phyloP scores from a whole-genome alignment of 2,888 invertebrate genomes.

The Ornithoptera priamus region DNA sequence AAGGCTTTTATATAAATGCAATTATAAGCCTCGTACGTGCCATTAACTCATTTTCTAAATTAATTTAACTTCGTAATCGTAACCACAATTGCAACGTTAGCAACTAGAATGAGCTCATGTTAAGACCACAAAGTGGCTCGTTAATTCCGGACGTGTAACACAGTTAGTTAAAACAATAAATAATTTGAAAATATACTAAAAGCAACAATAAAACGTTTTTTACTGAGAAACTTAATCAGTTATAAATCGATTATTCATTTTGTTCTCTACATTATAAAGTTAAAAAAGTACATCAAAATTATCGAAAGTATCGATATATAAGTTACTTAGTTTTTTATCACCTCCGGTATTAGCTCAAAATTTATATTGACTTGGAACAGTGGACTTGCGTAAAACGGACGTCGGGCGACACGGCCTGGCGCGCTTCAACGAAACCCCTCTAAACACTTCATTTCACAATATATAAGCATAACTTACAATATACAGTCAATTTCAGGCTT shows the following conservation, averaged over 20 bases:
- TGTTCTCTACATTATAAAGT: no score
- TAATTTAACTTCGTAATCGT: constrained; percentile 7
- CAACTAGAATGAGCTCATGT: constrained; percentile 5
- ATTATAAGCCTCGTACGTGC: not conserved
- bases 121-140: constrained; percentile 15
- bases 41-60: constrained; percentile 4
- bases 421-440: constrained; percentile 58
- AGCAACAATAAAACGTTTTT: no score
- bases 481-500: not conserved
- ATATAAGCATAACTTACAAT: not conserved
- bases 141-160: constrained; percentile 6
- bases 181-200: no score
- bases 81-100: not conserved
- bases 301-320: no score
- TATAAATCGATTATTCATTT: no score
- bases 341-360: constrained; percentile 2
- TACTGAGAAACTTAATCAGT: no score
- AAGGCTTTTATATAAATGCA: not conserved
- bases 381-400: constrained; percentile 57
- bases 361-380: not conserved
- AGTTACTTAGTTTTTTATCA: not conserved
- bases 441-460: constrained; percentile 17
- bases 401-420: constrained; percentile 59
- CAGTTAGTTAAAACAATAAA: not conserved
- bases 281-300: no score